Conservation (phyloP, 2,888 invertebrate species). For the Papilio gigon region DNA sequence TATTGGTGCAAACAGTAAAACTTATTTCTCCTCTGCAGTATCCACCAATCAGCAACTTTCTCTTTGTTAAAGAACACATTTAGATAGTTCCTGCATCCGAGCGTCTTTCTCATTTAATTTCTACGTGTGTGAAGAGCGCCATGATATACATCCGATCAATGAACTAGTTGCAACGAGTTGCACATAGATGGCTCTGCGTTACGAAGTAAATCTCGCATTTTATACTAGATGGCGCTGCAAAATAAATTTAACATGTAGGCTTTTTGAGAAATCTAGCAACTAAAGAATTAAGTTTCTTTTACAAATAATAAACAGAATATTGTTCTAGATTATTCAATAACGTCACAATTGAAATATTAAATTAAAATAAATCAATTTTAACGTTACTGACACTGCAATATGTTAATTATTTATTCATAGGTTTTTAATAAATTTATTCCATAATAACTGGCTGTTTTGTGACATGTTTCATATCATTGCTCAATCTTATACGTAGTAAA, state of each 20-base stretch:
- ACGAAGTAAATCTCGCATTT: constrained; percentile 56
- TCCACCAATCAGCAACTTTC: constrained; percentile 71
- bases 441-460: neutral
- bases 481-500: neutral
- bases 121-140: constrained; percentile 60
- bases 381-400: neutral
- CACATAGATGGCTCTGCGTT: constrained; percentile 66
- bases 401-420: neutral
- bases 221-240: constrained; percentile 60
- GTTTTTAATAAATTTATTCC: neutral
- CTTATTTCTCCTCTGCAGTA: constrained; percentile 60
- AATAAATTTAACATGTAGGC: neutral
- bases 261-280: neutral
- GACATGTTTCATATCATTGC: neutral
- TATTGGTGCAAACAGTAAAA: constrained; percentile 71
- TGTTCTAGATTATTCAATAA: neutral
- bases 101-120: constrained; percentile 65
- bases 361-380: neutral
- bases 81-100: constrained; percentile 64
- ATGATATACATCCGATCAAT: constrained; percentile 58
- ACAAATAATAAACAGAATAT: neutral
- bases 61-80: constrained; percentile 66
- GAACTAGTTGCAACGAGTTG: constrained; percentile 46
- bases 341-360: neutral
- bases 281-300: neutral